These are phyloP conservation scores for Venustoraphidia nigricollis DNA, from an alignment of 2,888 invertebrate species.

Conservation along the genomic window DNA sequence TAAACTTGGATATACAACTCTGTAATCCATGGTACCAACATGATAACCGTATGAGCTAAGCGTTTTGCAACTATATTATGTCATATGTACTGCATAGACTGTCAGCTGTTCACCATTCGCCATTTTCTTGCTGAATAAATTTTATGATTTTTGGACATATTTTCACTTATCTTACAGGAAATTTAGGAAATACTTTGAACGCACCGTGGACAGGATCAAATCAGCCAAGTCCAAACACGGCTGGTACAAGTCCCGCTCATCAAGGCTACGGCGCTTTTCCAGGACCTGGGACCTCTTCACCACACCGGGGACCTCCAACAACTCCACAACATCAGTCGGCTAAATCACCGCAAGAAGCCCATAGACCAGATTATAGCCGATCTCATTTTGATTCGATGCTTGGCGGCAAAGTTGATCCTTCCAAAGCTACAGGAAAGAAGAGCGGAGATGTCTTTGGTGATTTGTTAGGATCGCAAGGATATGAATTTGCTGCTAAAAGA, in stretches of 20 bases:
- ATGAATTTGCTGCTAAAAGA: constrained; percentile 59
- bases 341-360: constrained; percentile 21
- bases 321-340: constrained; percentile 21
- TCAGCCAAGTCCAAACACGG: constrained; percentile 16
- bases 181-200: constrained; percentile 26
- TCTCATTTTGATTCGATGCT: constrained; percentile 49
- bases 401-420: constrained; percentile 11
- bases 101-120: too few relatives aligned
- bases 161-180: constrained; percentile 11
- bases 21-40: too few relatives aligned
- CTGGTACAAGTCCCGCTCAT: constrained; percentile 28
- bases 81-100: too few relatives aligned
- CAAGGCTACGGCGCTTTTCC: constrained; percentile 10
- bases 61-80: too few relatives aligned
- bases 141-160: too few relatives aligned
- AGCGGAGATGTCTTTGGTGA: constrained; percentile 75
- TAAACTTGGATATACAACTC: too few relatives aligned
- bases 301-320: constrained; percentile 20
- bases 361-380: constrained; percentile 43
- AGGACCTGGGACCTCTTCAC: constrained; percentile 13
- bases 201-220: constrained; percentile 25
- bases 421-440: constrained; percentile 31
- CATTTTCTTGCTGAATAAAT: too few relatives aligned
- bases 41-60: too few relatives aligned
- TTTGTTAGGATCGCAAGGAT: constrained; percentile 78